Evolutionary conservation across 1,140 invertebrate species (phyloP).

Genomic region (Aphelenchoides fujianensis): DNA sequence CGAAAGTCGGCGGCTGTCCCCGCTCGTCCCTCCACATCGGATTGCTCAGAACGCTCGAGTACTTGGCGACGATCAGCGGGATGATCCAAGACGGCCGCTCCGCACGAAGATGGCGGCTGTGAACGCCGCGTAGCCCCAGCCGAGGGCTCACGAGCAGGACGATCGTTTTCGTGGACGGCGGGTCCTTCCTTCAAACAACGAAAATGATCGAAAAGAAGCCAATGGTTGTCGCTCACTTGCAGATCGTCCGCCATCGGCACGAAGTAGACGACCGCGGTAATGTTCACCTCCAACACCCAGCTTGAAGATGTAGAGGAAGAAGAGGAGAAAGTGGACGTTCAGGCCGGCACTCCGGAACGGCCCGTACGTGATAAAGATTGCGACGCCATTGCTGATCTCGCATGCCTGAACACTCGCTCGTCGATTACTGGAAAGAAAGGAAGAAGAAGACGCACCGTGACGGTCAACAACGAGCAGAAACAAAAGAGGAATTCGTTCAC

Average conservation of each 20-base stretch:
- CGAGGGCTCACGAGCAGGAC: neutral
- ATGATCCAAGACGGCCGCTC: neutral
- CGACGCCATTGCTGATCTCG: slow-evolving; percentile 9
- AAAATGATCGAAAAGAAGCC: too few relatives aligned
- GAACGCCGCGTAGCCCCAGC: slow-evolving; percentile 1
- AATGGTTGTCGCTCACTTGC: too few relatives aligned
- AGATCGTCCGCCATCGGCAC: neutral
- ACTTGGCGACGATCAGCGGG: neutral
- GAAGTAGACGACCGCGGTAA: neutral
- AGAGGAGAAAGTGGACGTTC: neutral
- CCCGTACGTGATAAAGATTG: neutral
- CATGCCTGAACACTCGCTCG: neutral
- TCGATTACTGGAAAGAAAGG: too few relatives aligned
- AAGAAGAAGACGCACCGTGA: neutral
- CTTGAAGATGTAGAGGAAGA: slow-evolving; percentile 7
- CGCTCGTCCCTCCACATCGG: neutral
- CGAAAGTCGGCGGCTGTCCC: neutral
- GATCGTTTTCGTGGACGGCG: neutral
- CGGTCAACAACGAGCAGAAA: neutral
- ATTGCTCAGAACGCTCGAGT: neutral
- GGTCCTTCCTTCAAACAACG: neutral
- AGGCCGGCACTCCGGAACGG: neutral
- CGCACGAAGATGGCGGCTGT: neutral
- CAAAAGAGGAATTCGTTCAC: slow-evolving; percentile 8
- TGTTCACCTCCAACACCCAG: neutral